Conservation (phyloP, 2,797 vertebrate genomes). For the Pseudomugil tenellus region DNA sequence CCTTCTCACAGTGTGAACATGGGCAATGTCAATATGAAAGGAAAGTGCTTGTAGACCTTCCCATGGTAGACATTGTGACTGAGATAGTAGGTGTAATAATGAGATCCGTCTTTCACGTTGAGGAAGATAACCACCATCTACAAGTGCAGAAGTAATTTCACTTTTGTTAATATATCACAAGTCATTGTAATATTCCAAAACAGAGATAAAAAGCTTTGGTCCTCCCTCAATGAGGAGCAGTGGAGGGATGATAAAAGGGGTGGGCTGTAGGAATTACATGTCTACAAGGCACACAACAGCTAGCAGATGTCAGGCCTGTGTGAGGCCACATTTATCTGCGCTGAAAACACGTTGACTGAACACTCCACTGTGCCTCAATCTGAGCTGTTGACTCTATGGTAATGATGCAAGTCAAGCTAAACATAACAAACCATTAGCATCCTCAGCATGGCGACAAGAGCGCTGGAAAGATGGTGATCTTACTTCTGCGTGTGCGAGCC, state of each 20-base stretch:
- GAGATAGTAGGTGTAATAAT: background rate
- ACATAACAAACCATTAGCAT: constrained; percentile 82
- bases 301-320: constrained; percentile 76
- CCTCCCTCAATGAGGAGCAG: constrained; percentile 15
- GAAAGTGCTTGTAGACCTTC: background rate
- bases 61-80: background rate
- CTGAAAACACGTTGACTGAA: constrained; percentile 65
- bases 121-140: background rate
- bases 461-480: constrained; percentile 64
- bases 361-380: constrained; percentile 75
- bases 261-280: constrained; percentile 60
- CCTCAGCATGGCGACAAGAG: constrained; percentile 60
- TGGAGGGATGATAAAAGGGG: constrained; percentile 54
- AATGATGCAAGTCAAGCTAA: constrained; percentile 81
- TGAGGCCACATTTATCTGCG: constrained; percentile 76
- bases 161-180: background rate
- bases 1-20: background rate
- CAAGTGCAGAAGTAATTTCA: background rate
- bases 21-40: background rate
- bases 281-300: constrained; percentile 71
- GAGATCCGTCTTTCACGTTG: background rate
- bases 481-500: constrained; percentile 30
- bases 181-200: background rate
- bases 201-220: background rate
- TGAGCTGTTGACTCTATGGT: constrained; percentile 79